Evolutionary conservation across 1,140 invertebrate species (phyloP).

Genomic region (Platorchestia sp.): DNA sequence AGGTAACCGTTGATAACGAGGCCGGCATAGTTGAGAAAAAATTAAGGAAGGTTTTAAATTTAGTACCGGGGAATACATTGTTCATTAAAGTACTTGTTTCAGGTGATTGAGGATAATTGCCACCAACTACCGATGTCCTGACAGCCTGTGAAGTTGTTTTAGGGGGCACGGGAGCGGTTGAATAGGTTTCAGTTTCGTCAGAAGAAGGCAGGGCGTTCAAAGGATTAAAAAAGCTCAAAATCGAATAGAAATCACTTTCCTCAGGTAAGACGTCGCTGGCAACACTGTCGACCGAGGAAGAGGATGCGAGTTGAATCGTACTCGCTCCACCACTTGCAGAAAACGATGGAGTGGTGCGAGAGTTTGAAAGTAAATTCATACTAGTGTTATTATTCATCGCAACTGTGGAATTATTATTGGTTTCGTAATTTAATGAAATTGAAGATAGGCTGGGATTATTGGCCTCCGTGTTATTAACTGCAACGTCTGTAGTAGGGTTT

Average conservation of each 20-base stretch:
- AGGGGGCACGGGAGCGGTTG: not conserved
- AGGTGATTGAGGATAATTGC: not conserved
- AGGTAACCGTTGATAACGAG: not conserved
- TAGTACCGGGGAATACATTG: not conserved
- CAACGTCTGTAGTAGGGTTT: not conserved
- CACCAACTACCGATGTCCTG: not conserved
- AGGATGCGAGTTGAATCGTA: not conserved
- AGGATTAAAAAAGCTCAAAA: slow-evolving; percentile 13
- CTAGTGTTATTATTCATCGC: not conserved
- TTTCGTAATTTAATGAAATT: too few relatives aligned
- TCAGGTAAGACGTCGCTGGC: not conserved
- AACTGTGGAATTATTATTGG: not conserved
- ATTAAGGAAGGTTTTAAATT: not conserved
- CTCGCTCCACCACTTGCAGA: not conserved
- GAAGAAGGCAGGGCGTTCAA: not conserved
- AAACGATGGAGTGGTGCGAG: not conserved
- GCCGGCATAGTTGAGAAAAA: not conserved
- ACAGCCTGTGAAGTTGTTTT: not conserved
- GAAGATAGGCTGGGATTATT: too few relatives aligned
- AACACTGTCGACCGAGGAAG: not conserved
- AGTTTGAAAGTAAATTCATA: not conserved
- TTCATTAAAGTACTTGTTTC: not conserved
- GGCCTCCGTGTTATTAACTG: too few relatives aligned
- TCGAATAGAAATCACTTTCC: not conserved
- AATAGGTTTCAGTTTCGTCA: not conserved